phyloP scores from a whole-genome alignment of 2,113 vertebrate genomes.

The Perca fluviatilis region DNA sequence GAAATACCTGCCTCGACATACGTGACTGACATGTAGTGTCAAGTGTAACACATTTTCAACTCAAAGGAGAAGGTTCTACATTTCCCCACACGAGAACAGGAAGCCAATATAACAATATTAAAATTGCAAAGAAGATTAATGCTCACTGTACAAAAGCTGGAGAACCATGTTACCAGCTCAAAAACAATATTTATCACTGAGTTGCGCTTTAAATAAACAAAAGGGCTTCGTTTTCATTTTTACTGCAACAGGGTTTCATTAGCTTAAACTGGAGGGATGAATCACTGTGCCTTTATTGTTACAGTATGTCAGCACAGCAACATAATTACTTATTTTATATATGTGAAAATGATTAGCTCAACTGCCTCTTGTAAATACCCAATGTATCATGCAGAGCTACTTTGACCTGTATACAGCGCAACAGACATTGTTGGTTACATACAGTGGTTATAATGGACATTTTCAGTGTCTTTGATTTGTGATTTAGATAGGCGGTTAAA shows the following conservation, averaged over 20 bases:
- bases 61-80: neutral
- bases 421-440: neutral
- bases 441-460: neutral
- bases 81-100: neutral
- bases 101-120: neutral
- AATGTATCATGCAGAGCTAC: neutral
- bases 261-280: neutral
- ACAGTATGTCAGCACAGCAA: neutral
- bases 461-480: neutral
- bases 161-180: neutral
- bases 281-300: neutral
- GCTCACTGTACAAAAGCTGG: neutral
- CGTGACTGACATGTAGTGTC: neutral
- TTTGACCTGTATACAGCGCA: neutral
- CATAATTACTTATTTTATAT: neutral
- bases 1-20: slow-evolving; percentile 36
- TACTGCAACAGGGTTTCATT: neutral
- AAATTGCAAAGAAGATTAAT: neutral
- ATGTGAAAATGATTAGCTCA: neutral
- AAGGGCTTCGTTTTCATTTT: neutral
- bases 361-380: neutral
- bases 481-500: neutral
- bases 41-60: slow-evolving; percentile 11
- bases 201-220: neutral
- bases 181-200: neutral